A percentile compares a stretch with the other conserved stretches of the same genome.
These are phyloP conservation scores for Leptopilina clavipes DNA, from an alignment of 1,140 invertebrate species.

Conservation along the genomic window DNA sequence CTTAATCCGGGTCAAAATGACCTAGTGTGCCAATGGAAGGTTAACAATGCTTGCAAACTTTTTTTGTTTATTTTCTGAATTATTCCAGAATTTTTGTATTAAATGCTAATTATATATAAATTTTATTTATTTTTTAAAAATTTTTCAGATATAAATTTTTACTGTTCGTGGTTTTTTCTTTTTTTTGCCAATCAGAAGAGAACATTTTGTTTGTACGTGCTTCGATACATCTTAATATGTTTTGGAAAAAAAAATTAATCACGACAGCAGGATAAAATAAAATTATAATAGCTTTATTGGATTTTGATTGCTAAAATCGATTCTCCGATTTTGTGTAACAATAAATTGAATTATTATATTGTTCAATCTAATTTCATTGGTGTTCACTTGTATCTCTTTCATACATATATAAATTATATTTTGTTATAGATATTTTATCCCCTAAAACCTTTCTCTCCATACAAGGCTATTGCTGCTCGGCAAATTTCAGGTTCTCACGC, in stretches of 20 bases:
- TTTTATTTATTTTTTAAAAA: too few species aligned
- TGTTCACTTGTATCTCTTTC: conserved; percentile 18
- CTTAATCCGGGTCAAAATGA: too few species aligned
- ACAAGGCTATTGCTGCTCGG: not conserved
- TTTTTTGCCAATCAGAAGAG: too few species aligned
- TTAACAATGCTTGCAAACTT: too few species aligned
- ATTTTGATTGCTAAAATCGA: not conserved
- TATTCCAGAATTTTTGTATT: too few species aligned
- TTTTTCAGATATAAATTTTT: too few species aligned
- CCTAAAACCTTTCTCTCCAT: conserved; percentile 26
- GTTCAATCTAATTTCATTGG: not conserved
- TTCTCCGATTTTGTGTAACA: not conserved
- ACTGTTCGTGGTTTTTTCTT: too few species aligned
- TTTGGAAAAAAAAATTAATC: not conserved
- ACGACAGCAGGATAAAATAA: not conserved
- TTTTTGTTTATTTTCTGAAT: too few species aligned
- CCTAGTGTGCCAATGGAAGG: too few species aligned
- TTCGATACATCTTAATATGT: too few species aligned
- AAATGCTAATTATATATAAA: too few species aligned
- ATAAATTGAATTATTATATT: not conserved
- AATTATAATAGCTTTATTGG: not conserved
- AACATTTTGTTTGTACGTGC: too few species aligned
- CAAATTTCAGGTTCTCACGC: not conserved
- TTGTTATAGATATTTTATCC: not conserved
- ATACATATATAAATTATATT: not conserved